Percentiles rank a stretch among this genome's conserved stretches.
phyloP scores from a whole-genome alignment of 2,888 invertebrate species.

The Stenodera caucasica region DNA sequence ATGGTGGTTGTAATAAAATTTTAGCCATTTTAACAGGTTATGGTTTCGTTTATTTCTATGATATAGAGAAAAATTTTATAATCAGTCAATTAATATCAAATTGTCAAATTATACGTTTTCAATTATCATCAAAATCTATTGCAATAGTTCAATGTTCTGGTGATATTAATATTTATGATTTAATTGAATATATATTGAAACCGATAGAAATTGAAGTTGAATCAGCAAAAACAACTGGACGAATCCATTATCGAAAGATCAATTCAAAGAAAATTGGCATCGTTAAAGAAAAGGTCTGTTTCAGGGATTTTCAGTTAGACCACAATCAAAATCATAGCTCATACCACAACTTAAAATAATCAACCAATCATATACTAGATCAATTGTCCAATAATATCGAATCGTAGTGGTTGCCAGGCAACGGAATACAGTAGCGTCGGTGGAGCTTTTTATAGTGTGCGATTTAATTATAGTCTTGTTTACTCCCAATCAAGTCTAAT shows the following conservation, averaged over 20 bases:
- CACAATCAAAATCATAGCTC: too few relatives aligned
- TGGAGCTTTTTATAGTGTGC: too few relatives aligned
- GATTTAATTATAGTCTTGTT: too few relatives aligned
- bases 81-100: constrained; percentile 57
- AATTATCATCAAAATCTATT: constrained; percentile 61
- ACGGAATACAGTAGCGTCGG: too few relatives aligned
- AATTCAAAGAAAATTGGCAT: constrained; percentile 24
- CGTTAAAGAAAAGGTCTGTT: constrained; percentile 39
- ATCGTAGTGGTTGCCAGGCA: too few relatives aligned
- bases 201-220: constrained; percentile 31
- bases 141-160: constrained; percentile 62
- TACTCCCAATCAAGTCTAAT: too few relatives aligned
- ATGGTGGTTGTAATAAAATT: constrained; percentile 66
- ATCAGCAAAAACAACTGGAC: constrained; percentile 26
- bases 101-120: constrained; percentile 59
- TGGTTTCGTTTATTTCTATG: constrained; percentile 58
- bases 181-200: constrained; percentile 43
- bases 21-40: constrained; percentile 62
- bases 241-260: constrained; percentile 31
- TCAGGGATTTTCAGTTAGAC: too few relatives aligned
- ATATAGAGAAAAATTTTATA: constrained; percentile 58
- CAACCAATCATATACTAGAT: too few relatives aligned
- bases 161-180: constrained; percentile 62
- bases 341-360: too few relatives aligned
- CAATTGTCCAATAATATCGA: too few relatives aligned